A percentile compares a stretch with the other conserved stretches of the same genome.
phyloP scores from a whole-genome alignment of 1,140 invertebrate genomes.

The Aphis gossypii region DNA sequence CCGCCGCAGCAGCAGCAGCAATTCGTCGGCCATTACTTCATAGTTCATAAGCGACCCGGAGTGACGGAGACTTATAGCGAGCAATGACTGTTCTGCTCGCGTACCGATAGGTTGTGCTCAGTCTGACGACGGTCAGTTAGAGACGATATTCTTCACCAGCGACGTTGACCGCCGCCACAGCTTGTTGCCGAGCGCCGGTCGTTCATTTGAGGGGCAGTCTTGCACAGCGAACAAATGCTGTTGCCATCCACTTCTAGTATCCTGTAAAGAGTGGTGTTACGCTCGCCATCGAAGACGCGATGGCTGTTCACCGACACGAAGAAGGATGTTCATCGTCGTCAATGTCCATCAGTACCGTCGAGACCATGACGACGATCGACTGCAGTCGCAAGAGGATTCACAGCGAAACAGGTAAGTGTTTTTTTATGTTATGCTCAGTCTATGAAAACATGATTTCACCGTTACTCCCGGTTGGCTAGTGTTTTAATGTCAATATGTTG shows the following conservation, averaged over 20 bases:
- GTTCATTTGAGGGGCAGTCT: neutral
- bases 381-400: neutral
- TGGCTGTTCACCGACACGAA: slow-evolving; percentile 10
- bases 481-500: too few relatives aligned
- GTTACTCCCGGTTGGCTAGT: neutral
- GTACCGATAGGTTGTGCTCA: neutral
- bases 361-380: neutral
- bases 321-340: neutral
- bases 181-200: neutral
- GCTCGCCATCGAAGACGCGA: neutral
- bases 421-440: neutral
- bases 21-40: slow-evolving; percentile 17
- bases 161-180: neutral
- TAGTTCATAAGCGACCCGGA: neutral
- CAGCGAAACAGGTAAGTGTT: slow-evolving; percentile 42
- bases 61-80: neutral
- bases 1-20: neutral
- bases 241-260: neutral
- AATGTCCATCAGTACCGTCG: neutral
- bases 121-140: neutral
- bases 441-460: neutral
- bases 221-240: neutral
- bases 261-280: neutral
- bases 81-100: neutral
- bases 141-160: neutral